Evolutionary conservation across 37 sponge, comb jelly and placozoan species (phyloP).

Genomic region (Chondrosia reniformis): DNA sequence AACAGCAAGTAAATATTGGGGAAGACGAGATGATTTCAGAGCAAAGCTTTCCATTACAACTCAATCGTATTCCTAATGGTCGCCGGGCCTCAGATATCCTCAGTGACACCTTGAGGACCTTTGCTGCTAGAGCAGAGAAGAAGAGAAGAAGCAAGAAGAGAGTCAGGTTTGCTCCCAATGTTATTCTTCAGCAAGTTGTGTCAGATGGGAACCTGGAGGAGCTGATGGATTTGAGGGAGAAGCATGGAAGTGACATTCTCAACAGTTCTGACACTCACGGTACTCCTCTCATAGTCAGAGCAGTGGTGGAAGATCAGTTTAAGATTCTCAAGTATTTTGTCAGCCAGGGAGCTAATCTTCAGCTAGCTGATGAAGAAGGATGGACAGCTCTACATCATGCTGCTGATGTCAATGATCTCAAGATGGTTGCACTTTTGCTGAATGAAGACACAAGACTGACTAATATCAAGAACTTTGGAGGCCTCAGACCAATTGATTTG

Average conservation of each 20-base stretch:
- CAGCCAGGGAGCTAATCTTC: constrained; percentile 55
- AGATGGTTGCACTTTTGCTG: constrained; percentile 42
- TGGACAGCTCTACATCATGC: constrained; percentile 73
- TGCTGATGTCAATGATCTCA: constrained; percentile 52
- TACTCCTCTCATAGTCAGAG: constrained; percentile 54
- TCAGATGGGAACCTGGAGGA: constrained; percentile 60
- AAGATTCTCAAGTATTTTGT: constrained; percentile 40
- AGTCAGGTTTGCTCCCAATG: constrained; percentile 48
- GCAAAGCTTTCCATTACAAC: too few species aligned
- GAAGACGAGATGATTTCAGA: too few species aligned
- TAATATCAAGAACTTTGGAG: constrained; percentile 35
- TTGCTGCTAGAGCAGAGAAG: constrained; percentile 4
- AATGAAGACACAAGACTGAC: constrained; percentile 9
- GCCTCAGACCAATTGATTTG: constrained; percentile 63
- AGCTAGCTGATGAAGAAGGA: constrained; percentile 39
- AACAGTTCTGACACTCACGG: constrained; percentile 52
- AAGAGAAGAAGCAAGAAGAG: constrained; percentile 26
- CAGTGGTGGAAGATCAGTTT: constrained; percentile 51
- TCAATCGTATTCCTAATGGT: too few species aligned
- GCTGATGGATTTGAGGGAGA: constrained; percentile 31
- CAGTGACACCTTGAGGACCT: not conserved
- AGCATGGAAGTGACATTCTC: constrained; percentile 31
- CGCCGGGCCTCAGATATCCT: constrained; percentile 9
- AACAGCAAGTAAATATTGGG: too few species aligned
- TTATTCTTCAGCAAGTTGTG: constrained; percentile 61